These are phyloP conservation scores for Porphyrio hochstetteri DNA, from an alignment of 2,113 vertebrate species.

Conservation along the genomic window DNA sequence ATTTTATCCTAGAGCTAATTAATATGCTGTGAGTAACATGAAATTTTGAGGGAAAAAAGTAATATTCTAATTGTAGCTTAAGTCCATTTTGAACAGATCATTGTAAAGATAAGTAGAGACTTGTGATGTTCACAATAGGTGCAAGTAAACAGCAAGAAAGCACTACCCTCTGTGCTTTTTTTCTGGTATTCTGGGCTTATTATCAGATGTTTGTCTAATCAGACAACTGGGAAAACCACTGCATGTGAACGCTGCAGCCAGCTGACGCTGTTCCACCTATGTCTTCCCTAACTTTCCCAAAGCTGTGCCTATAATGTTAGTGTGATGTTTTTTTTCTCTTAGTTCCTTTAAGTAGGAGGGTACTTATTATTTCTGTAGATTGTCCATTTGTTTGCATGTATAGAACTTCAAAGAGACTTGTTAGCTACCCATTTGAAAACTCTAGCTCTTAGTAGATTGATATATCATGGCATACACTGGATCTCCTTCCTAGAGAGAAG, in stretches of 20 bases:
- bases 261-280: background rate
- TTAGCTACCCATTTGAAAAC: background rate
- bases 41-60: background rate
- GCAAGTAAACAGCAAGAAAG: background rate
- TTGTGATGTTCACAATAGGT: background rate
- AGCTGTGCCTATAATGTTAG: background rate
- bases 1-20: background rate
- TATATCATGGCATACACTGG: background rate
- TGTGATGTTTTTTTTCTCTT: background rate
- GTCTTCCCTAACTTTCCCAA: background rate
- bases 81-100: background rate
- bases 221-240: background rate
- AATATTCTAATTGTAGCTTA: background rate
- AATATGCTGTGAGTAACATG: background rate
- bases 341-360: background rate
- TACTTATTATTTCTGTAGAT: background rate
- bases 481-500: background rate
- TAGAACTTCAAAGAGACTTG: background rate
- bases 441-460: background rate
- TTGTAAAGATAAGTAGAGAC: background rate
- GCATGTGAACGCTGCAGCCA: background rate
- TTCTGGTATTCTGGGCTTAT: background rate
- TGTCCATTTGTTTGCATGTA: background rate
- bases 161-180: background rate
- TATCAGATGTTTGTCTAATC: background rate